Evolutionary conservation across 2,113 vertebrate genomes (phyloP).

Genomic region (Elanoides forficatus): DNA sequence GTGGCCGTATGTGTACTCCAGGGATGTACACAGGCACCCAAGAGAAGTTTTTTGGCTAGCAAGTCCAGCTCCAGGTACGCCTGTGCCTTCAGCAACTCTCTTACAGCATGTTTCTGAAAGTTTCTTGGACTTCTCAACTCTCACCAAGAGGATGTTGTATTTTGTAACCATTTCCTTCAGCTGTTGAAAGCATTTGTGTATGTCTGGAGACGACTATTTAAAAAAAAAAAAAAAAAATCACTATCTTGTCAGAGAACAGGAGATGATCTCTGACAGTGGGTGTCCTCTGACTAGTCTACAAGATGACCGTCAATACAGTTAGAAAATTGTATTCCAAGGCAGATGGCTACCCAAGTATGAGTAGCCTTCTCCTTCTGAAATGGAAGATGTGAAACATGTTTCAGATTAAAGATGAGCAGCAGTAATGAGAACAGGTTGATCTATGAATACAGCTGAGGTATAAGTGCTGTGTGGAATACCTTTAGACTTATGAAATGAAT

Average conservation of each 20-base stretch:
- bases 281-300: neutral
- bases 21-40: neutral
- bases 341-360: neutral
- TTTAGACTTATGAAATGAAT: neutral
- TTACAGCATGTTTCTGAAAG: neutral
- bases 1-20: neutral
- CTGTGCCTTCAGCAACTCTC: neutral
- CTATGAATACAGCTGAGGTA: neutral
- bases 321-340: neutral
- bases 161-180: neutral
- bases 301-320: neutral
- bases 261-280: neutral
- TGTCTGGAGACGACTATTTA: neutral
- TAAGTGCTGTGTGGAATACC: neutral
- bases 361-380: neutral
- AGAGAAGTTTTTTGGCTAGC: neutral
- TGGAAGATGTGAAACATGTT: neutral
- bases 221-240: neutral
- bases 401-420: neutral
- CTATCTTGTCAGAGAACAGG: neutral
- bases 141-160: neutral
- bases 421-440: neutral
- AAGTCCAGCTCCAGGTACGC: neutral
- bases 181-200: neutral
- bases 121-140: neutral